A percentile compares a stretch with the other conserved stretches of the same genome.
Conservation (phyloP, 2,888 invertebrate species). For the Oligia latruncula region DNA sequence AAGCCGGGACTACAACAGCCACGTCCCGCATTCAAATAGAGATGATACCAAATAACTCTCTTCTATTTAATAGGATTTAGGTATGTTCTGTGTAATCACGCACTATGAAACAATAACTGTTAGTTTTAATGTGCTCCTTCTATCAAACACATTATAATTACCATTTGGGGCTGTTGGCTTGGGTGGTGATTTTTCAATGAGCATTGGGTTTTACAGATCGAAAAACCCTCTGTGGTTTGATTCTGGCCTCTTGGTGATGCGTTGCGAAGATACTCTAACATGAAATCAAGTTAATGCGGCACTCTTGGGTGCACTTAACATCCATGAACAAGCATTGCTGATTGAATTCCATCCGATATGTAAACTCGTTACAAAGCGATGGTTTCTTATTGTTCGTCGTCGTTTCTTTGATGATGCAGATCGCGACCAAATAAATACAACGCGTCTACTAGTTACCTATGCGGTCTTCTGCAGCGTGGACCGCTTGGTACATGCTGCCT, state of each 20-base stretch:
- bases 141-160: constrained; percentile 52
- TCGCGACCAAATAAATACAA: too few species aligned
- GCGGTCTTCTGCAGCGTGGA: background rate
- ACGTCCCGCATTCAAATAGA: constrained; percentile 46
- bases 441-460: too few species aligned
- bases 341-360: background rate
- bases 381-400: background rate
- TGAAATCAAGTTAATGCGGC: background rate
- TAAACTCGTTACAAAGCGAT: background rate
- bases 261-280: background rate
- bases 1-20: constrained; percentile 37
- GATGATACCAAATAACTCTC: constrained; percentile 57
- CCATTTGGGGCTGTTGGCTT: constrained; percentile 18
- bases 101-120: constrained; percentile 51
- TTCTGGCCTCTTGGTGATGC: background rate
- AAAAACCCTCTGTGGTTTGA: background rate
- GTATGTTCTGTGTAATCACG: constrained; percentile 44
- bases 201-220: background rate
- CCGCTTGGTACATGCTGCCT: background rate
- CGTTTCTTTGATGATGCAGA: too few species aligned
- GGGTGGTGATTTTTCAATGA: background rate
- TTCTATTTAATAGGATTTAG: constrained; percentile 53
- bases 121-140: constrained; percentile 60
- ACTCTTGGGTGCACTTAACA: background rate
- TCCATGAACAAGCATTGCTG: too few species aligned